Evolutionary conservation across 2,113 vertebrate species (phyloP).

Genomic region (Tetrax tetrax): DNA sequence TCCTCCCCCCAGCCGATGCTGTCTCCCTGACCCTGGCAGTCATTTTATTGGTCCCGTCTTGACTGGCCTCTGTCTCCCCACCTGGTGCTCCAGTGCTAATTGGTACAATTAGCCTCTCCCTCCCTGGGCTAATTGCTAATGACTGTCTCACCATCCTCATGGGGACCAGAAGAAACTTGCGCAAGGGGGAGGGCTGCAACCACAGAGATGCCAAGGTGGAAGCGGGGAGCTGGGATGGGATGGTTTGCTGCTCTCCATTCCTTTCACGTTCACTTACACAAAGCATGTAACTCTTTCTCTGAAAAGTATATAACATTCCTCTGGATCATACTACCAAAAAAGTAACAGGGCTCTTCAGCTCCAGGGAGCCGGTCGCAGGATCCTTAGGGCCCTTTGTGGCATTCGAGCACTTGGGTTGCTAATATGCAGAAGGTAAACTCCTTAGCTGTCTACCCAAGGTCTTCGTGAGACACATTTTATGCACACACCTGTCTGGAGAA

Average conservation of each 20-base stretch:
- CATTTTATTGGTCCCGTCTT: neutral
- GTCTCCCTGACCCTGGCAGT: neutral
- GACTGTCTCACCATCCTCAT: neutral
- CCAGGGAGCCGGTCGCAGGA: neutral
- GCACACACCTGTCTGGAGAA: slow-evolving; percentile 40
- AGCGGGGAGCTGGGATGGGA: neutral
- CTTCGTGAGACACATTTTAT: slow-evolving; percentile 34
- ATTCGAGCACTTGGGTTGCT: neutral
- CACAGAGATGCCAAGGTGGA: neutral
- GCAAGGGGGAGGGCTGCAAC: neutral
- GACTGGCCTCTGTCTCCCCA: neutral
- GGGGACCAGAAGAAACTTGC: neutral
- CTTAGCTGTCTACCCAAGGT: slow-evolving; percentile 42
- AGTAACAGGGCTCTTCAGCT: neutral
- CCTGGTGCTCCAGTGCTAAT: slow-evolving; percentile 48
- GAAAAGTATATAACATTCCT: neutral
- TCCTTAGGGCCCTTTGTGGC: neutral
- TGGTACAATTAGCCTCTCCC: slow-evolving; percentile 50
- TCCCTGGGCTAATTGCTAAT: slow-evolving; percentile 34
- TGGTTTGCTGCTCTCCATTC: neutral
- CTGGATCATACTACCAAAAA: neutral
- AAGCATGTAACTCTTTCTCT: neutral
- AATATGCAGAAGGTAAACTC: neutral
- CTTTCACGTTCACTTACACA: neutral
- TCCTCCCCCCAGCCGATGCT: neutral